Percentiles rank a stretch among this genome's conserved stretches.
These are phyloP conservation scores for Lineus longissimus DNA, from an alignment of 1,140 invertebrate genomes.

Conservation along the genomic window DNA sequence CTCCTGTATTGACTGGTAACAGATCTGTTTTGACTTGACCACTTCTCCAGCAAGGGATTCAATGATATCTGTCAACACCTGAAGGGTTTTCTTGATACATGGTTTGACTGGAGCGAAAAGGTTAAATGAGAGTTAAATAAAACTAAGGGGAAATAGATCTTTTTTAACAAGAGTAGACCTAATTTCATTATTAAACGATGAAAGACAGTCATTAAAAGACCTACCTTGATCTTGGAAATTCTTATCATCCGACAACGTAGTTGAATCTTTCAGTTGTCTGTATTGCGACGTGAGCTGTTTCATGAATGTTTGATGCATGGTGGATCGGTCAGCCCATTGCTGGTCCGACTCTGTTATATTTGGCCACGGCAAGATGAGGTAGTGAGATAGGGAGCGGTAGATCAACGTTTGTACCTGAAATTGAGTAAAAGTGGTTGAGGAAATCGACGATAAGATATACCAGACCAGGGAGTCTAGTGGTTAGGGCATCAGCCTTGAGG, in stretches of 20 bases:
- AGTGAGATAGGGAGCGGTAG: conserved; percentile 59
- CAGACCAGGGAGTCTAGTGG: too few relatives aligned
- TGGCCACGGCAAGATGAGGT: conserved; percentile 60
- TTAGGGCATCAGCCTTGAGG: too few relatives aligned
- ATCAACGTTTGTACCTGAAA: conserved; percentile 57
- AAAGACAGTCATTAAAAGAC: background rate
- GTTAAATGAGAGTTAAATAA: background rate
- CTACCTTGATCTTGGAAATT: conserved; percentile 46
- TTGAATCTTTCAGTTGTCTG: conserved; percentile 36
- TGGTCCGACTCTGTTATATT: conserved; percentile 53
- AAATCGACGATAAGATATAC: background rate
- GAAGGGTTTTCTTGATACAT: conserved; percentile 51
- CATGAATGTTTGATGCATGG: conserved; percentile 43
- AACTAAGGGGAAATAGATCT: conserved; percentile 1
- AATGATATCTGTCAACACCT: conserved; percentile 54
- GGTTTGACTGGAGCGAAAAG: conserved; percentile 46
- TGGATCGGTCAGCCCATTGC: conserved; percentile 54
- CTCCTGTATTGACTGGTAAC: conserved; percentile 49
- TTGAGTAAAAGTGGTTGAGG: conserved; percentile 5
- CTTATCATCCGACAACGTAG: conserved; percentile 34
- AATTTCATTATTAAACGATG: background rate
- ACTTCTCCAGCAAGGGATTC: conserved; percentile 54
- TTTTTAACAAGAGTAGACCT: background rate
- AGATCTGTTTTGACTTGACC: conserved; percentile 61
- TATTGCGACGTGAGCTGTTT: conserved; percentile 47